Percentiles rank a stretch among this genome's conserved stretches.
These are phyloP conservation scores for Otolemur garnettii DNA, from an alignment of 2,113 vertebrate genomes.

Conservation along the genomic window DNA sequence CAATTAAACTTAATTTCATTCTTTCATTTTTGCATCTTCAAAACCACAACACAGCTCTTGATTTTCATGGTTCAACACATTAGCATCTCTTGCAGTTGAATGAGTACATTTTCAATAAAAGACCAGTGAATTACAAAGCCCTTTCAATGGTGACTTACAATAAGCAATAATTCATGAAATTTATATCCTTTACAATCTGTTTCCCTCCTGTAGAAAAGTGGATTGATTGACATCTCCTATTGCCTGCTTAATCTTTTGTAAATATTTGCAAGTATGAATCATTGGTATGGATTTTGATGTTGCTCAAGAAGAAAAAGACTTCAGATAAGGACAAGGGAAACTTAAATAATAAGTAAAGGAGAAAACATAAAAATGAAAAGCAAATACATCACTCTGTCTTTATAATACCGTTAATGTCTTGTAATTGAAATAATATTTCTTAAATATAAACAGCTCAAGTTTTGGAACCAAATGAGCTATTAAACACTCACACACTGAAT, in stretches of 20 bases:
- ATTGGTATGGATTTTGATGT: conserved; percentile 29
- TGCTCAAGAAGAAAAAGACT: background rate
- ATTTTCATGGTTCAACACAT: conserved; percentile 45
- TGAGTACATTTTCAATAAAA: conserved; percentile 53
- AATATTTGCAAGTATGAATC: conserved; percentile 71
- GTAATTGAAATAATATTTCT: background rate
- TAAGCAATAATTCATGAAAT: conserved; percentile 70
- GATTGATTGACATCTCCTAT: conserved; percentile 35
- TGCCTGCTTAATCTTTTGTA: conserved; percentile 67
- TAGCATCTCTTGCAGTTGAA: conserved; percentile 18
- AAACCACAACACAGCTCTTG: conserved; percentile 36
- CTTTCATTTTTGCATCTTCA: conserved; percentile 58
- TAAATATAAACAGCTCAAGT: background rate
- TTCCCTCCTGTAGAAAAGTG: conserved; percentile 46
- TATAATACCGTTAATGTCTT: background rate
- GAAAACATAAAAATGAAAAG: background rate
- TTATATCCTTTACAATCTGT: conserved; percentile 63
- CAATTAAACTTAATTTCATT: conserved; percentile 26
- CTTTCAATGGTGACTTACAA: conserved; percentile 63
- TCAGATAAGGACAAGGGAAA: background rate
- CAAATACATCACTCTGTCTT: background rate
- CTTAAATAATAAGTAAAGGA: background rate
- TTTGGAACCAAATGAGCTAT: background rate
- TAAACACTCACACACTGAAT: background rate
- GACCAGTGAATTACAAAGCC: conserved; percentile 60